Base-by-base conservation (phyloP, 2,888 invertebrate species). In the Metopia argyrocephala region DNA sequence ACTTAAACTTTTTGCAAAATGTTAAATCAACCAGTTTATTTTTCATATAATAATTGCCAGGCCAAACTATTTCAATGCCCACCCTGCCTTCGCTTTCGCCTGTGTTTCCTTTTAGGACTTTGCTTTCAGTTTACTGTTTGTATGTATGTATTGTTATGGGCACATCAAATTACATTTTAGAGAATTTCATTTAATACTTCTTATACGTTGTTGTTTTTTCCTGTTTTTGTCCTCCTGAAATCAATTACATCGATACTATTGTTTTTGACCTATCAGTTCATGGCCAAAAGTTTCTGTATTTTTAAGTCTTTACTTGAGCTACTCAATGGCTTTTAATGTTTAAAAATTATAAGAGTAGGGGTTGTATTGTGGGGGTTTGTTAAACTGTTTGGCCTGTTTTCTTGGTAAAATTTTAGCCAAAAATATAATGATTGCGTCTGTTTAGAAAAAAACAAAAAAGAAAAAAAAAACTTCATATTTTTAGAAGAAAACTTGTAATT, bases 241-340 rank as follows among this genome's bases (percentile, higher is more conserved):
- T 66, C 78, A 38, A 68, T 74, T 78, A 66, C 45, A 62, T 66
- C 66, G 70, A 75, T 62, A 56, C 48, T 62, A 75, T 69, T 78
- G 66, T 68, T 56, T 61, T 62, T 74, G 81, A 68, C 74, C 78
- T 74, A 74, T 81, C 76, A 69, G 74, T 74, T 74, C 73, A 78
- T 70, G 65, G 65, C 78, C 74, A 66, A 20, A 73, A 61, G 23
- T 70, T 54, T 48, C 31, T 4, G 48, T 52, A 2, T 25, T 31
- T 27, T 38, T 48, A 28, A 23, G 45, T 46, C 45, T 20, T 7
- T 54, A 56, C 25, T 48, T 25, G 18, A 68, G 70, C 27, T 27
- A 18, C 38, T 18, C 5, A 9, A 48, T 56, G 25, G 6, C 21
- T 38, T 38, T 38, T 15, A 38, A 38, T 38, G 3, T 3, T 12